phyloP scores from a whole-genome alignment of 2,797 vertebrate genomes.

The Bradypodion ventrale region DNA sequence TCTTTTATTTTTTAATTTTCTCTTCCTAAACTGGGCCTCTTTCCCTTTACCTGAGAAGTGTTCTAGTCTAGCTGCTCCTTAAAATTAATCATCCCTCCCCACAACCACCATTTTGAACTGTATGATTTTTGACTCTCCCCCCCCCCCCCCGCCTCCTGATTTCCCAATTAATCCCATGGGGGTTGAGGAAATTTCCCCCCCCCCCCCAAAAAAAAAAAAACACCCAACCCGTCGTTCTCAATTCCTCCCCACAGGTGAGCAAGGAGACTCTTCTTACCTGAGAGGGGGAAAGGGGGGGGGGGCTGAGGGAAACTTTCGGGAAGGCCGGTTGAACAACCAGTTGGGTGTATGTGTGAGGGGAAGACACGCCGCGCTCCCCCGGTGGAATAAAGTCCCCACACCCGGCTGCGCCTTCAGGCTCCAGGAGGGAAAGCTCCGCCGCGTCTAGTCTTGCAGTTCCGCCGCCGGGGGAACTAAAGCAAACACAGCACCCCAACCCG shows the following conservation, averaged over 20 bases:
- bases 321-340: no score
- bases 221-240: accelerated
- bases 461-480: background rate
- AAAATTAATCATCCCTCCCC: background rate
- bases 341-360: background rate
- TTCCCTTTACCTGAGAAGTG: background rate
- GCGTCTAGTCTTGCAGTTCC: background rate
- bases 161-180: no score
- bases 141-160: background rate
- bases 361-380: no score
- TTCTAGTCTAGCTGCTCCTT: background rate
- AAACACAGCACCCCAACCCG: no score
- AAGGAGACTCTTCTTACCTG: background rate
- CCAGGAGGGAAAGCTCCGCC: background rate
- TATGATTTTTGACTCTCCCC: no score
- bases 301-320: background rate
- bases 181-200: no score
- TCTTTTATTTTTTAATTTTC: background rate
- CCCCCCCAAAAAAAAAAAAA: no score
- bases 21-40: background rate
- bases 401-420: background rate
- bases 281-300: background rate
- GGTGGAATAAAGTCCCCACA: background rate
- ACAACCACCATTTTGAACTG: no score
- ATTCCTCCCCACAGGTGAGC: background rate